Conservation (phyloP, 2,888 invertebrate genomes). For the Cotesia congregata region DNA sequence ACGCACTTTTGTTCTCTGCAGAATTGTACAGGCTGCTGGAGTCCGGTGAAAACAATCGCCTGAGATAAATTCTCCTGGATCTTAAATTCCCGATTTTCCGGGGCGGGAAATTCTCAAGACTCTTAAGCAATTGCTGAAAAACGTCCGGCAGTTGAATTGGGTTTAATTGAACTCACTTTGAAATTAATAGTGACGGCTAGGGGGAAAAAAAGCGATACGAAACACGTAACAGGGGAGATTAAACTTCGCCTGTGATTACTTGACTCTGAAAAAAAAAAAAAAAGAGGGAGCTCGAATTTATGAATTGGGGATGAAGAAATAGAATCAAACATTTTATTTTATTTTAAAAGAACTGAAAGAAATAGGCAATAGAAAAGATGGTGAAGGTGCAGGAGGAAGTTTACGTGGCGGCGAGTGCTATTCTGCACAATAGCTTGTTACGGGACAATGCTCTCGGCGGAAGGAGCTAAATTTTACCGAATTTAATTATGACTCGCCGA, state of each 20-base stretch:
- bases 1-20: slow-evolving; percentile 25
- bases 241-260: slow-evolving; percentile 11
- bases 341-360: slow-evolving; percentile 5
- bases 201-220: slow-evolving; percentile 24
- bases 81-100: slow-evolving; percentile 34
- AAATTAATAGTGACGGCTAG: slow-evolving; percentile 21
- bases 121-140: too few species aligned
- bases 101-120: slow-evolving; percentile 19
- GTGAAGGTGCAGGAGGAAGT: slow-evolving; percentile 51
- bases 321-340: too few species aligned
- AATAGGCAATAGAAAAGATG: slow-evolving; percentile 24
- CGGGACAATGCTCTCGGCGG: slow-evolving; percentile 65
- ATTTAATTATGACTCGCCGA: slow-evolving; percentile 70
- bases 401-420: slow-evolving; percentile 59
- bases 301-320: slow-evolving; percentile 2
- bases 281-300: slow-evolving; percentile 6
- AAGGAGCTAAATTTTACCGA: slow-evolving; percentile 67
- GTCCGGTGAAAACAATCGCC: slow-evolving; percentile 61
- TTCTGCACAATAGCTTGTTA: slow-evolving; percentile 70
- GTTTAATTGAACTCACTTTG: slow-evolving; percentile 24
- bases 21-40: slow-evolving; percentile 46
- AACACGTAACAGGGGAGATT: slow-evolving; percentile 7
- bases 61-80: slow-evolving; percentile 55
- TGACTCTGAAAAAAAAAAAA: slow-evolving; percentile 19
- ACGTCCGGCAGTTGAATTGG: neutral